Conservation (phyloP, 2,797 vertebrate species). For the Esox lucius region DNA sequence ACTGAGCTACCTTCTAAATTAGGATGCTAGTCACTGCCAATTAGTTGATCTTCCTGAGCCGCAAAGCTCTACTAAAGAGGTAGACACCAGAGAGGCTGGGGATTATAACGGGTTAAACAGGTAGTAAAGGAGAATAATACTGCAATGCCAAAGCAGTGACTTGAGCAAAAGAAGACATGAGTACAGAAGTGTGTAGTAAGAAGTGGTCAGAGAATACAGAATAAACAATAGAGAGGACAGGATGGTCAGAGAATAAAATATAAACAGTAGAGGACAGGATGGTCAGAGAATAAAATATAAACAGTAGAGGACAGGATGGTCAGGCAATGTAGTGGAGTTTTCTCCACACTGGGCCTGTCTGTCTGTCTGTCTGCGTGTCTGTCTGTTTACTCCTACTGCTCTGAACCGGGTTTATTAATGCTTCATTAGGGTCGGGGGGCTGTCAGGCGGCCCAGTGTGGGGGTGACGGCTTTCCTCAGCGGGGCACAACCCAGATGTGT, state of each 20-base stretch:
- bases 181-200: background rate
- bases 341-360: too few species aligned
- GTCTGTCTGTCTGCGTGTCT: slow-evolving; percentile 22
- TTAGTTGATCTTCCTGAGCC: slow-evolving; percentile 54
- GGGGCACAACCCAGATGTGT: slow-evolving; percentile 6
- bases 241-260: background rate
- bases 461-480: slow-evolving; percentile 20
- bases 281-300: background rate
- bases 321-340: too few species aligned
- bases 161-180: background rate
- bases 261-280: background rate
- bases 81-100: slow-evolving; percentile 39
- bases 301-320: background rate
- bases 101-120: slow-evolving; percentile 56
- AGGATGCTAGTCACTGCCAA: slow-evolving; percentile 64
- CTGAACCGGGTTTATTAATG: slow-evolving; percentile 71
- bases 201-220: background rate
- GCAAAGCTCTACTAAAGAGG: slow-evolving; percentile 34
- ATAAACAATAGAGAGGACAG: background rate
- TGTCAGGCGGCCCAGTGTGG: slow-evolving; percentile 58
- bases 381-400: slow-evolving; percentile 63
- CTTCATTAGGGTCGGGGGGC: slow-evolving; percentile 69
- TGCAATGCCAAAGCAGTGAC: background rate
- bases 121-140: background rate
- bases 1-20: slow-evolving; percentile 49